These are phyloP conservation scores for Saturnia pavonia DNA, from an alignment of 2,888 invertebrate species.

Conservation along the genomic window DNA sequence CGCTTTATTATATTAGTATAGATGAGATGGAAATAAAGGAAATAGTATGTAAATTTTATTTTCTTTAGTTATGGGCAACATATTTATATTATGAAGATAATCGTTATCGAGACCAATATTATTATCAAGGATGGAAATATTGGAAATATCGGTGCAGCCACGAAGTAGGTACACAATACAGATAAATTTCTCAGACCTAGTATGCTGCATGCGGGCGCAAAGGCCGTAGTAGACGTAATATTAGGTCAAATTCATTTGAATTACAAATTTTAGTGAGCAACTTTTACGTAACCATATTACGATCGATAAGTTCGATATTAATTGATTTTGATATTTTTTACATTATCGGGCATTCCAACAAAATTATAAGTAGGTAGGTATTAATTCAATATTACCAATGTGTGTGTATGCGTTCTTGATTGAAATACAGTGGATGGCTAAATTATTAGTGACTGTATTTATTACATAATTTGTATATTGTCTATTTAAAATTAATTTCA, in stretches of 20 bases:
- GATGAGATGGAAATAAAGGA: too few species aligned
- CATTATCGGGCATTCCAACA: too few species aligned
- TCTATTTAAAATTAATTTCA: too few species aligned
- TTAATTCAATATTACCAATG: too few species aligned
- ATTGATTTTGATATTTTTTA: too few species aligned
- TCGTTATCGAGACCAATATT: not conserved
- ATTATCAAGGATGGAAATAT: not conserved
- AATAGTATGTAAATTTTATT: not conserved
- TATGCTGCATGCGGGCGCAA: not conserved
- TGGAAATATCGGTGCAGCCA: not conserved
- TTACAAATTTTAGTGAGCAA: not conserved
- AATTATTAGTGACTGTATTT: too few species aligned
- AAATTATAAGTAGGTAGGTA: too few species aligned
- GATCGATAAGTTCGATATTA: not conserved
- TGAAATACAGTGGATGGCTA: too few species aligned
- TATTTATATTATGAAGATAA: not conserved
- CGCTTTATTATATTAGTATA: too few species aligned
- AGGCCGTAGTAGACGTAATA: slow-evolving; percentile 2
- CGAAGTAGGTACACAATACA: not conserved
- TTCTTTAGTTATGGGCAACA: not conserved
- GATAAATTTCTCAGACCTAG: not conserved
- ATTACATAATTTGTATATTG: too few species aligned
- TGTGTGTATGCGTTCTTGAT: too few species aligned
- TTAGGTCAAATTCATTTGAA: not conserved
- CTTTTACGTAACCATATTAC: not conserved